Evolutionary conservation across 1,140 invertebrate species (phyloP), one percentile per base, ranked within the genome.

Genomic region (Scaptodrosophila lebanonensis): DNA sequence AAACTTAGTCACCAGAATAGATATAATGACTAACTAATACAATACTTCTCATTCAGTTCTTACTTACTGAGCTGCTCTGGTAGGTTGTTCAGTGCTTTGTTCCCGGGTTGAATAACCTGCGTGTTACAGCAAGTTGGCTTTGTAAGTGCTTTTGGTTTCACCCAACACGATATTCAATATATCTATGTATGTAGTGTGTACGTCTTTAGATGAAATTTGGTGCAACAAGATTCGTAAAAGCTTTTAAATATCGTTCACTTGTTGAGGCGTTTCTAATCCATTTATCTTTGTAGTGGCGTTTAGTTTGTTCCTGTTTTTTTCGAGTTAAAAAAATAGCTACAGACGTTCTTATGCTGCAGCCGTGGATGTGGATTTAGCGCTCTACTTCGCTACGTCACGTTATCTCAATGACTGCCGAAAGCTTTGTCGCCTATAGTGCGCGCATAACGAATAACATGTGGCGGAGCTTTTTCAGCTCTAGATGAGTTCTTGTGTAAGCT

Each of bases 341-440:
- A n/a, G n/a, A n/a, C n/a, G n/a, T n/a, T n/a, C n/a, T n/a, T n/a
- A n/a, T n/a, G n/a, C 15, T 12, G 22, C 32, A 15, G 15, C 18
- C 18, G 35, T 30, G 42, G 22, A 29, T 58, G 7, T 38, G 30
- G n/a, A n/a, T n/a, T n/a, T n/a, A 60, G 53, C 61, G 67, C 72
- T 71, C 57, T 71, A 68, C 63, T 51, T 45, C 48, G 50, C 68
- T 71, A 71, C 67, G 67, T 70, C 67, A 71, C 44, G 60, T 53
- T 63, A 63, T 58, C 47, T 63, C 51, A 52, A 43, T 40, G 68
- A 72, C 68, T 72, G 68, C 27, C 62, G 27, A 72, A 72, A 72
- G 68, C 60, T 66, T 29, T 9, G 61, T 18, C 50, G 61, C 30
- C 60, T 60, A 47, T 67, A 65, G 42, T 49, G 42, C 11, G 39